Evolutionary conservation across 2,888 invertebrate genomes (phyloP), one percentile per base, ranked within the genome.

Genomic region (Tachina grossa): DNA sequence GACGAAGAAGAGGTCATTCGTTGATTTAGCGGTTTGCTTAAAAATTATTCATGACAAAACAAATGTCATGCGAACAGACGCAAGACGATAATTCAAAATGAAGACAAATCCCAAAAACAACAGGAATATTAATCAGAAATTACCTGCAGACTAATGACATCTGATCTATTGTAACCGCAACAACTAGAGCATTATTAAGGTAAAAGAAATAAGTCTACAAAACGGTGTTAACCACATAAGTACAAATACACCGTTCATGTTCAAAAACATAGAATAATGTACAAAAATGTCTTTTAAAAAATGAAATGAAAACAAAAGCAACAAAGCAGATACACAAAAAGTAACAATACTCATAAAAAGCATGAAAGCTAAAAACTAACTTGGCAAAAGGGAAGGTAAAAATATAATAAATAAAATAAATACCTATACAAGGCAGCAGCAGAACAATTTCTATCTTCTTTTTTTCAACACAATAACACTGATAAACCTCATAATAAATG

Each of bases 401-500:
- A 65, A 39, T 8, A 47, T 41, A 53, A 49, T 9, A 13, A 16
- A 53, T 53, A 66, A 47, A 57, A 68, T 16, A 75, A 77, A 41
- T 57, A 63, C n/a, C 43, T 43, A 16, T n/a, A 81, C 53, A 85
- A 69, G 75, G 39, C 65, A 69, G 69, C 78, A 75, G 69, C 41
- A 78, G 45, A 45, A 82, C 53, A 69, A 11, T 31, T 5, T 31
- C 31, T 31, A n/a, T n/a, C n/a, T 31, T 31, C 5, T 31, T 55
- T 61, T 57, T 68, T 61, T 57, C 53, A 89, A 88, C 88, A 88
- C 87, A 89, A 89, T n/a, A 89, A 88, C 88, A 88, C 92, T 92
- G 92, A 92, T 92, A 92, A 91, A 92, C 89, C 90, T 90, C 89
- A 91, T 92, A 92, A 92, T 92, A 92, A 92, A 92, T 92, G 92